phyloP scores from a whole-genome alignment of 2,888 invertebrate species.

The Pachliopta kotzebuea region DNA sequence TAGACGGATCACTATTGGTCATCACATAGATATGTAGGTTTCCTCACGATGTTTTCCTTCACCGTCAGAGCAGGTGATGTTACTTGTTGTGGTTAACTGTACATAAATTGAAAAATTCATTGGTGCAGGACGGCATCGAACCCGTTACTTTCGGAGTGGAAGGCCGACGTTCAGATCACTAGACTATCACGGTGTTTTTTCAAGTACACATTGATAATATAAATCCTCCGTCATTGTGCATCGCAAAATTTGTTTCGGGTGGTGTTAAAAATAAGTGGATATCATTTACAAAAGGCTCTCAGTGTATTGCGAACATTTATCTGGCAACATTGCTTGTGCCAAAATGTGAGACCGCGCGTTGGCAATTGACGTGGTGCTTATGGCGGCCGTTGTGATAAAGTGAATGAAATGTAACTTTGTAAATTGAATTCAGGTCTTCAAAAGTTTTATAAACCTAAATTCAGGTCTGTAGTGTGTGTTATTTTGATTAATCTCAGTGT shows the following conservation, averaged over 20 bases:
- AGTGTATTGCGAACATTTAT: conserved; percentile 24
- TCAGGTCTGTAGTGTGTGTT: not conserved
- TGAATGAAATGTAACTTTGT: conserved; percentile 9
- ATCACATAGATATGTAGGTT: no score
- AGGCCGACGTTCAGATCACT: no score
- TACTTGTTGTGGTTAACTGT: no score
- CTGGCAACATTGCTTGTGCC: conserved; percentile 18
- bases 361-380: conserved; percentile 22
- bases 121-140: no score
- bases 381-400: conserved; percentile 1
- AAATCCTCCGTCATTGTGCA: not conserved
- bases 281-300: conserved; percentile 18
- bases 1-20: no score
- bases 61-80: no score
- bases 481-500: not conserved
- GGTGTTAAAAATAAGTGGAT: conserved; percentile 12
- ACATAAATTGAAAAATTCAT: no score
- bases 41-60: no score
- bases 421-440: not conserved
- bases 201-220: no score
- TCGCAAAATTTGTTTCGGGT: conserved; percentile 2
- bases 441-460: not conserved
- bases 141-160: no score
- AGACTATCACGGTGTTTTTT: no score
- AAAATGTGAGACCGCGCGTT: conserved; percentile 22